A percentile compares a stretch with the other conserved stretches of the same genome.
Conservation (phyloP, 2,797 vertebrate genomes). For the Catamblyrhynchus diadema region DNA sequence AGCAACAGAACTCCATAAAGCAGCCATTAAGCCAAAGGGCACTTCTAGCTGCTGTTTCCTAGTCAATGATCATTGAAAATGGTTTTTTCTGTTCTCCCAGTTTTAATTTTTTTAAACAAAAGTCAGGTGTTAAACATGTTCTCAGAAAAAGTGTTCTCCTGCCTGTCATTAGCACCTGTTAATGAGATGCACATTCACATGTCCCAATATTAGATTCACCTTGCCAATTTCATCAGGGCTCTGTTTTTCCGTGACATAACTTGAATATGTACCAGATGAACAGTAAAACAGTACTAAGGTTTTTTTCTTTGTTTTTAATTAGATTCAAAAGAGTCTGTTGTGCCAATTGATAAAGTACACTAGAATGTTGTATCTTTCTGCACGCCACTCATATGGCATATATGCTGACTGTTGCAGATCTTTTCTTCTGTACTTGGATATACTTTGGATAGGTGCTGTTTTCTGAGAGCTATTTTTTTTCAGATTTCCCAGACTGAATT, state of each 20-base stretch:
- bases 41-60: neutral
- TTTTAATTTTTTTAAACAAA: neutral
- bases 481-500: neutral
- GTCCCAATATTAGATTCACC: neutral
- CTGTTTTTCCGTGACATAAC: neutral
- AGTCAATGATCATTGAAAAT: neutral
- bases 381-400: accelerated
- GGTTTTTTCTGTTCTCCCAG: neutral
- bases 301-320: neutral
- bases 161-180: neutral
- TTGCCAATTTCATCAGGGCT: neutral
- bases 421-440: neutral
- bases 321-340: neutral
- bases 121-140: neutral
- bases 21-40: neutral
- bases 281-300: neutral
- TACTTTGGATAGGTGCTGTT: neutral
- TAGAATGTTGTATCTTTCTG: neutral
- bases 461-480: neutral
- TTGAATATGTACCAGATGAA: neutral
- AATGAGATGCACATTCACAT: neutral
- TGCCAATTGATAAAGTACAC: neutral
- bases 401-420: neutral
- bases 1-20: neutral
- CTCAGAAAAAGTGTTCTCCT: neutral